Evolutionary conservation across 2,888 invertebrate species (phyloP).

Genomic region (Willowsia nigromaculata): DNA sequence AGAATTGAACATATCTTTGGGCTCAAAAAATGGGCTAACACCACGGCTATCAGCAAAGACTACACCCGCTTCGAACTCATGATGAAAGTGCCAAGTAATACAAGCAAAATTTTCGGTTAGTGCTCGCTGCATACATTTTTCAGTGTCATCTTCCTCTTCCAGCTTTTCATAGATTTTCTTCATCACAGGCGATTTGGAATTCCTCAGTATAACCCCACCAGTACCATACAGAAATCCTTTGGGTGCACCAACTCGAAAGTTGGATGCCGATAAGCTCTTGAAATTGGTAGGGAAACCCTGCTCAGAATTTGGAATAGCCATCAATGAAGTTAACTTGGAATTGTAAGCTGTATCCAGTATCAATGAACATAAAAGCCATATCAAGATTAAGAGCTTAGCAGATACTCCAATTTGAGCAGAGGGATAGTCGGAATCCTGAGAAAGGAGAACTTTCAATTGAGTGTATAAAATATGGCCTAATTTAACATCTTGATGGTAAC

Average conservation of each 20-base stretch:
- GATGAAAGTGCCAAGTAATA: slow-evolving; percentile 32
- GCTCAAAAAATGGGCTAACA: slow-evolving; percentile 40
- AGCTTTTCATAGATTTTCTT: slow-evolving; percentile 24
- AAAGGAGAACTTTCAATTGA: background rate
- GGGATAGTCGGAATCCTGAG: background rate
- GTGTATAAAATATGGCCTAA: background rate
- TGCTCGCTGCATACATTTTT: slow-evolving; percentile 34
- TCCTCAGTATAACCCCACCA: slow-evolving; percentile 50
- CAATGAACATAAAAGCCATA: slow-evolving; percentile 18
- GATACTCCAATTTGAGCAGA: background rate
- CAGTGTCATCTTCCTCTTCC: slow-evolving; percentile 9
- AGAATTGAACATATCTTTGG: slow-evolving; percentile 46
- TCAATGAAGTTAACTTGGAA: slow-evolving; percentile 41
- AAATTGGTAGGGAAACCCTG: slow-evolving; percentile 40
- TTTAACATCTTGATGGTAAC: background rate
- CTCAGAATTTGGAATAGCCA: slow-evolving; percentile 52
- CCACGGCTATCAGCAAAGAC: slow-evolving; percentile 47
- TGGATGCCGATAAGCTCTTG: background rate
- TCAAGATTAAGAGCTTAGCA: background rate
- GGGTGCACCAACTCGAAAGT: slow-evolving; percentile 18
- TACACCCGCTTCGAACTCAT: slow-evolving; percentile 16
- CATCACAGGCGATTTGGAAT: background rate
- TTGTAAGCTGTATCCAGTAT: slow-evolving; percentile 48
- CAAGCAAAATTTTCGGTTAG: slow-evolving; percentile 15
- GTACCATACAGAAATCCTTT: slow-evolving; percentile 29